These are phyloP conservation scores for Limanda limanda DNA, from an alignment of 2,113 vertebrate genomes.

Conservation along the genomic window DNA sequence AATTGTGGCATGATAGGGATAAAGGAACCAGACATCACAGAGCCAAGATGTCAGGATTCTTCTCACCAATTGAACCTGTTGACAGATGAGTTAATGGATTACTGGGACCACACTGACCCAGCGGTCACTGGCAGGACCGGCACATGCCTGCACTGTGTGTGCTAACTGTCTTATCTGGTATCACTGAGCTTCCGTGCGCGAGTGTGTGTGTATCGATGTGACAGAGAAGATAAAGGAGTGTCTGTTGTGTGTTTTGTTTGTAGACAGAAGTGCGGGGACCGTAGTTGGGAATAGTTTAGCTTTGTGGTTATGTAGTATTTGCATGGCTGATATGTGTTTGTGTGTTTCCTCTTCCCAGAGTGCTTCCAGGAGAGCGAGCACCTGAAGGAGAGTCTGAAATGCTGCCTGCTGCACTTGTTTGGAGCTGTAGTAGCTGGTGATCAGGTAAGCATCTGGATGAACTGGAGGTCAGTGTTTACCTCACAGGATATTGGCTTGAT, in stretches of 20 bases:
- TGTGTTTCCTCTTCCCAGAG: constrained; percentile 82
- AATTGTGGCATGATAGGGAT: not conserved
- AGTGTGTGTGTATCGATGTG: not conserved
- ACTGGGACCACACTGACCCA: constrained; percentile 47
- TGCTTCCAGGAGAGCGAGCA: constrained; percentile 99
- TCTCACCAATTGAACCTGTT: constrained; percentile 43
- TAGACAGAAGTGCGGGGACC: not conserved
- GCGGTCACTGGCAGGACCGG: constrained; percentile 23
- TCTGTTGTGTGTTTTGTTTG: constrained; percentile 13
- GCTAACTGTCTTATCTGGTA: constrained; percentile 26
- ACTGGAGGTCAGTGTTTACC: not conserved
- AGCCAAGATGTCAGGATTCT: constrained; percentile 3
- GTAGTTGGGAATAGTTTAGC: not conserved
- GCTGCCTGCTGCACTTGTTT: constrained; percentile 96
- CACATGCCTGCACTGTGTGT: constrained; percentile 16
- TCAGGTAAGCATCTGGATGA: constrained; percentile 84
- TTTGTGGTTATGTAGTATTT: constrained; percentile 34
- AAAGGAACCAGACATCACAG: constrained; percentile 31
- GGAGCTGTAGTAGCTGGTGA: constrained; percentile 95
- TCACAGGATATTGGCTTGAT: not conserved
- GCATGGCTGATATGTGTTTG: constrained; percentile 37
- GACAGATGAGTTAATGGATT: constrained; percentile 71
- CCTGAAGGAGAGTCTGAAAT: constrained; percentile 97
- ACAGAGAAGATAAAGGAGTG: not conserved
- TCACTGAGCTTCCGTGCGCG: constrained; percentile 1